Evolutionary conservation across 2,797 vertebrate genomes (phyloP).

Genomic region (Masticophis lateralis): DNA sequence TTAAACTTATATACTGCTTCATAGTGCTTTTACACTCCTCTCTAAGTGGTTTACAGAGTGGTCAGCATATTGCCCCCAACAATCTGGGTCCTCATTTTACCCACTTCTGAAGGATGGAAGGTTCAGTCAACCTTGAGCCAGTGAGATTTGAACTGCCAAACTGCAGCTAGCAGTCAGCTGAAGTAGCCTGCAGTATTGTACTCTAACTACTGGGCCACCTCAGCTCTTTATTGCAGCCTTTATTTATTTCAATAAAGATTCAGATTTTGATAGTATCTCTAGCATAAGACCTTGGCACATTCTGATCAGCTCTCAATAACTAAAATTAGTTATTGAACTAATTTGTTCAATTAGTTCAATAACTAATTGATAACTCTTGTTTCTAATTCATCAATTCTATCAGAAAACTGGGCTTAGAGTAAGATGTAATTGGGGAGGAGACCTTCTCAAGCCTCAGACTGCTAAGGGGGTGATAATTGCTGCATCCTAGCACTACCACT

Average conservation of each 20-base stretch:
- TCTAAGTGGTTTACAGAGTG: too few species aligned
- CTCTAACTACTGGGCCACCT: too few species aligned
- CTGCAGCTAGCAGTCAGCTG: too few species aligned
- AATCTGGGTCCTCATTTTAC: too few species aligned
- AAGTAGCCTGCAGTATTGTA: too few species aligned
- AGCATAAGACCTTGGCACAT: background rate
- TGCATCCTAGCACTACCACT: background rate
- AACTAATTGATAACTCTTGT: background rate
- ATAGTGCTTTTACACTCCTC: too few species aligned
- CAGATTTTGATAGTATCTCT: background rate
- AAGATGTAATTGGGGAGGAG: background rate
- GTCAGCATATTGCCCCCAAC: too few species aligned
- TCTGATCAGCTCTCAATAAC: background rate
- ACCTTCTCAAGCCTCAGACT: background rate
- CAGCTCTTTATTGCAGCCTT: background rate
- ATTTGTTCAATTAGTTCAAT: too few species aligned
- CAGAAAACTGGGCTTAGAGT: background rate
- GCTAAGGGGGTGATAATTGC: background rate
- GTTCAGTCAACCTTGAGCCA: too few species aligned
- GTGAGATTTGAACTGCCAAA: too few species aligned
- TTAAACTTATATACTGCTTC: too few species aligned
- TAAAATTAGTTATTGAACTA: background rate
- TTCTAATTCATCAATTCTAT: background rate
- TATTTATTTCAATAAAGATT: background rate
- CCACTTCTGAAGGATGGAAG: too few species aligned